phyloP scores from a whole-genome alignment of 2,888 invertebrate species.

The Venusia cambrica region DNA sequence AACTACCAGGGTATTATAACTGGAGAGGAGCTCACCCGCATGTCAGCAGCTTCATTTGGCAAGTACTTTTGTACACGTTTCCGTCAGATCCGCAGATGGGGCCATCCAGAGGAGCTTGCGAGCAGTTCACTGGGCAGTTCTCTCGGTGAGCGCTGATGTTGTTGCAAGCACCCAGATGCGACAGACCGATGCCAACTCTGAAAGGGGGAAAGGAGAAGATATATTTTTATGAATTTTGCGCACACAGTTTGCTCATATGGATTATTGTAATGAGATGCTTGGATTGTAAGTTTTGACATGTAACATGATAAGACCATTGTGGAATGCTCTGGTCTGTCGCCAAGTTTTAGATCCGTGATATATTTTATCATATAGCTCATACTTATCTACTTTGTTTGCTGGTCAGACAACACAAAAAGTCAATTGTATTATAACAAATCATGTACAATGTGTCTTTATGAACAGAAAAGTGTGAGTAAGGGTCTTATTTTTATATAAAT shows the following conservation, averaged over 20 bases:
- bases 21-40: slow-evolving; percentile 84
- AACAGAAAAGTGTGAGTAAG: too few species aligned
- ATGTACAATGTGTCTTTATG: too few species aligned
- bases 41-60: slow-evolving; percentile 94
- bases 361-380: slow-evolving; percentile 13
- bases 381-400: slow-evolving; percentile 11
- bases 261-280: too few species aligned
- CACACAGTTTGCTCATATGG: too few species aligned
- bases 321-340: slow-evolving; percentile 16
- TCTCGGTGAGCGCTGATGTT: slow-evolving; percentile 90
- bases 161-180: slow-evolving; percentile 92
- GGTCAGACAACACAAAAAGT: too few species aligned
- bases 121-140: slow-evolving; percentile 93
- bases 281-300: slow-evolving; percentile 2
- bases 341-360: slow-evolving; percentile 22
- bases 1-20: slow-evolving; percentile 24
- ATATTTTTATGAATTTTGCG: too few species aligned
- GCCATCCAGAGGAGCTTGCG: slow-evolving; percentile 92
- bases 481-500: too few species aligned
- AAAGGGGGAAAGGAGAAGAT: slow-evolving; percentile 14
- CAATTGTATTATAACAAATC: too few species aligned
- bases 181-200: slow-evolving; percentile 91
- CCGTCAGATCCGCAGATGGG: slow-evolving; percentile 96
- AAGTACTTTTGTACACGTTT: slow-evolving; percentile 95
- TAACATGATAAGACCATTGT: not conserved